Conservation (phyloP, 2,888 invertebrate species). For the Tinea trinotella region DNA sequence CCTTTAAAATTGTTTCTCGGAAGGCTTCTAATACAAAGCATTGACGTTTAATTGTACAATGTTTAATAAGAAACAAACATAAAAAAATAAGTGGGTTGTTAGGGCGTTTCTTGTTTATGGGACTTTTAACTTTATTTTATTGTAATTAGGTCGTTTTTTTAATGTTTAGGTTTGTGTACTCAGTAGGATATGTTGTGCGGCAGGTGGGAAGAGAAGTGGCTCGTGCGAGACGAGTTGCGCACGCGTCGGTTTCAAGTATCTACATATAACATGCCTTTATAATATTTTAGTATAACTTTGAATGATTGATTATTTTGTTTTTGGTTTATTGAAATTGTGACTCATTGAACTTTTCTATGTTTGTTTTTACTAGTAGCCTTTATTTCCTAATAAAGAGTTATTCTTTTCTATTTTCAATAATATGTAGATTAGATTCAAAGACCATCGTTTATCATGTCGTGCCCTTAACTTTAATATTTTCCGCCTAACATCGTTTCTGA, state of each 20-base stretch:
- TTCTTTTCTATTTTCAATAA: too few relatives aligned
- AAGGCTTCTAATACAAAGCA: background rate
- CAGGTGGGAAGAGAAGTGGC: constrained; percentile 27
- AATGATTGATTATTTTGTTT: too few relatives aligned
- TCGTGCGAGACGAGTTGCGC: constrained; percentile 29
- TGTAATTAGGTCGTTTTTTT: background rate
- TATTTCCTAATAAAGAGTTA: too few relatives aligned
- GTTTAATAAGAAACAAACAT: too few relatives aligned
- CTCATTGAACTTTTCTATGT: too few relatives aligned
- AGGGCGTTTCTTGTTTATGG: background rate
- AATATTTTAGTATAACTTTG: background rate
- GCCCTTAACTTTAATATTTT: too few relatives aligned
- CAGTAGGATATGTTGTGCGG: background rate
- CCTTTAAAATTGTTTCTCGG: background rate
- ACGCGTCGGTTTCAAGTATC: constrained; percentile 23
- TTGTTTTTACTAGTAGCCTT: too few relatives aligned
- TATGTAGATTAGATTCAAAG: too few relatives aligned
- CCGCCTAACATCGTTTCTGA: too few relatives aligned
- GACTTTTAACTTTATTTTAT: background rate
- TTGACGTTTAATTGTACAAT: background rate
- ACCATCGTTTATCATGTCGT: too few relatives aligned
- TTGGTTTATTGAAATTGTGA: too few relatives aligned
- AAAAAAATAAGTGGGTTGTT: background rate
- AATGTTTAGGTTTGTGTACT: background rate
- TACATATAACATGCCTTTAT: constrained; percentile 12